phyloP scores from a whole-genome alignment of 2,113 vertebrate species.

The Struthio camelus region DNA sequence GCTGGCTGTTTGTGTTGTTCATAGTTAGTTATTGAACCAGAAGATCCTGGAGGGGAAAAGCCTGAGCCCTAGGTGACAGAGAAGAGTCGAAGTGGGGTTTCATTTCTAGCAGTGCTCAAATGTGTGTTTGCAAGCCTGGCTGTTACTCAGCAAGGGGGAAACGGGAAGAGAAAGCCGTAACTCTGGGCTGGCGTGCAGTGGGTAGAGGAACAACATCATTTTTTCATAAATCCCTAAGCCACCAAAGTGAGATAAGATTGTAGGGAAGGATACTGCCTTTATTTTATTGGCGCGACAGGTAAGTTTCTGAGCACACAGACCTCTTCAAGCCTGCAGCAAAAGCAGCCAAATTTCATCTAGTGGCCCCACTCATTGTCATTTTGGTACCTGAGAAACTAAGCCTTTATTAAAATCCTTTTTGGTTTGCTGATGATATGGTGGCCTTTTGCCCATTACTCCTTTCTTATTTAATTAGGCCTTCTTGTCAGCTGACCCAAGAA shows the following conservation, averaged over 20 bases:
- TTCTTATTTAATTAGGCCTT: neutral
- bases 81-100: neutral
- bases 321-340: neutral
- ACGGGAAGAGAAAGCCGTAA: neutral
- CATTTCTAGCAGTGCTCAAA: neutral
- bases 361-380: neutral
- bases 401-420: neutral
- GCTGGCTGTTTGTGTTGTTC: neutral
- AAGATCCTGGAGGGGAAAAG: neutral
- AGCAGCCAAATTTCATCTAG: neutral
- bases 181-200: neutral
- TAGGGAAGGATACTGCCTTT: no score
- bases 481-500: neutral
- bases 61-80: neutral
- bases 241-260: no score
- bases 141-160: neutral
- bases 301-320: neutral
- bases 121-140: neutral
- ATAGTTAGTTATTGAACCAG: neutral
- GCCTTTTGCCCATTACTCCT: neutral
- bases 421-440: neutral
- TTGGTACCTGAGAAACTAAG: neutral
- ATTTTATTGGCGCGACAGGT: neutral
- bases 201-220: neutral
- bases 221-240: no score